A percentile compares a stretch with the other conserved stretches of the same genome.
Conservation (phyloP, 37 sponge, comb jelly and placozoan genomes). For the Crambe crambe region DNA sequence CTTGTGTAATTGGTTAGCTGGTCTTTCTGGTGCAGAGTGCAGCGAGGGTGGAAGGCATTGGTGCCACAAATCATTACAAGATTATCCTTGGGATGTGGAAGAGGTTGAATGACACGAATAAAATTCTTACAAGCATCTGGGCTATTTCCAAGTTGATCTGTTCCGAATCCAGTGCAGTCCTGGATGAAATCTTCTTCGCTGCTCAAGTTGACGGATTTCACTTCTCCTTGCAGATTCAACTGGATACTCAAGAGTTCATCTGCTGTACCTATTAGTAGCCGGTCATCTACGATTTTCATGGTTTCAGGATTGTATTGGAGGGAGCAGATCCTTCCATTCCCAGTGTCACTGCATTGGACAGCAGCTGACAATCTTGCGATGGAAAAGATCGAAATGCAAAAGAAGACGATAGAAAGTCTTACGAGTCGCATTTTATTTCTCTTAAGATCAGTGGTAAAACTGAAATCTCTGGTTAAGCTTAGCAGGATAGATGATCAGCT, state of each 20-base stretch:
- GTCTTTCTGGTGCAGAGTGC: conserved; percentile 17
- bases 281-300: neutral
- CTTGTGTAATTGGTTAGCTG: conserved; percentile 12
- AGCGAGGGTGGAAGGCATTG: conserved; percentile 52
- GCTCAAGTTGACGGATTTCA: conserved; percentile 2
- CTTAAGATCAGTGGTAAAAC: too few species aligned
- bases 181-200: neutral
- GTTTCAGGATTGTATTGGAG: conserved; percentile 1
- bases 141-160: neutral
- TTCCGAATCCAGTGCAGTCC: neutral
- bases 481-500: too few species aligned
- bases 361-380: too few species aligned
- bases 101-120: conserved; percentile 23
- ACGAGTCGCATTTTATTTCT: too few species aligned
- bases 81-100: neutral
- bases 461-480: too few species aligned
- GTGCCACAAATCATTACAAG: conserved; percentile 59
- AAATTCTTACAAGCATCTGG: conserved; percentile 27
- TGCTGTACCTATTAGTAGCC: conserved; percentile 28
- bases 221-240: neutral
- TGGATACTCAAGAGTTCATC: conserved; percentile 5
- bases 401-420: neutral
- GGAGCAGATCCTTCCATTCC: conserved; percentile 7
- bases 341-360: conserved; percentile 10
- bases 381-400: neutral